Base-by-base conservation (phyloP, 2,888 invertebrate species). In the Platerodrilus igneus region DNA sequence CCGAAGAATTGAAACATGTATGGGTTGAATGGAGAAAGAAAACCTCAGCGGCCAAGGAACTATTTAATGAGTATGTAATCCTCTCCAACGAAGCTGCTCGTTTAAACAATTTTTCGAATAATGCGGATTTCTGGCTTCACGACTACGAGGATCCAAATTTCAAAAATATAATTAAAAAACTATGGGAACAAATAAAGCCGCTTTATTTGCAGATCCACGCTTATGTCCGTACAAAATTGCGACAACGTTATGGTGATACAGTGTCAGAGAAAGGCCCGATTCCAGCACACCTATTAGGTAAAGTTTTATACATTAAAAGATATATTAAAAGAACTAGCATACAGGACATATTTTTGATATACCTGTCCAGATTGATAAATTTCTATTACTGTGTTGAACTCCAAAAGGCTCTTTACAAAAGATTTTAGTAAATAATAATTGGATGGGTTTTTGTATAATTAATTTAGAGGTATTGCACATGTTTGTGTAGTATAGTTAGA, bases 181-280 rank as follows among this genome's bases (percentile, higher is more conserved):
- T 88, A 2, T 88, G 85, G 78, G 73, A 77, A 35, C 78, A 86
- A 58, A 70, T 93, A 32, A 79, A 79, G 50, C 92, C 92, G 0
- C 65, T 93, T 2, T 93, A 93, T 59, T 69, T 81, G 40, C 83
- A 90, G 59, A 67, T 92, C 2, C 91, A 92, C 63, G 88, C 86
- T 1, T 91, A 88, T 57, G 83, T 89, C 1, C 74, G 90, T 49
- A 74, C 77, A 51, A 78, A 81, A 36, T 67, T 92, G 26, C 70
- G 77, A 9, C 71, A 81, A 55, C 73, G 76, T 50, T 89, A 90
- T 60, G 88, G 88, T 1, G 77, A 79, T 20, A 64, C 82, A 0
- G 77, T 82, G 0, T 71, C 79, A 0, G 76, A 77, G 34, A 76
- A 68, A 41, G 86, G 84, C 43, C 83, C 85, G 0, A 81, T 88